Base-by-base conservation (phyloP, 2,888 invertebrate genomes). In the Galeruca laticollis region DNA sequence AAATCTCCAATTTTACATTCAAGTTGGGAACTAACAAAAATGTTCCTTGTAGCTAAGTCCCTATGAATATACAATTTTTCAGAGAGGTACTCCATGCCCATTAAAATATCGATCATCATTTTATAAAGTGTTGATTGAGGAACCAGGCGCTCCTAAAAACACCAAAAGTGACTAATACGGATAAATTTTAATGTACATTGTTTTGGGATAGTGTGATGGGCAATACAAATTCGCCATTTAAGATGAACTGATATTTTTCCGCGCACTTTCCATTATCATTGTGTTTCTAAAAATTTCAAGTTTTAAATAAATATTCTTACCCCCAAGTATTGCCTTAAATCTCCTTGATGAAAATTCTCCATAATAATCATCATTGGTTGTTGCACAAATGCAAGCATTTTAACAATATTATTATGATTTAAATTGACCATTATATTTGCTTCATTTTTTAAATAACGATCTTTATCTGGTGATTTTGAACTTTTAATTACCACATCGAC, bases 1-100 rank as follows among this genome's bases (percentile, higher is more conserved):
- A 73, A 73, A 65, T 71, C 70, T 35, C 73, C 73, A 56, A 73
- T 59, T 65, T 71, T 73, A 20, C 71, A 69, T 43, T 49, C 15
- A 18, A 59, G 60, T 9, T 67, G 33, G 20, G 61, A 57, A 60
- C 65, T 64, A 4, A 71, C 43, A 37, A 71, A 71, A 52, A 73
- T 20, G 18, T 71, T 71, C 31, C 31, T 68, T 3, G 20, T 31
- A 10, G 26, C 57, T 35, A 73, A 61, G 33, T 71, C 69, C 40
- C 66, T 56, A 31, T 73, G 73, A 11, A 73, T 13, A 54, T 51
- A 60, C 11, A 67, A 18, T 18, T 64, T 62, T 10, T 37, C 18
- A n/a, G 63, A 52, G 2, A 73, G 15, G 21, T 68, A 65, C 64
- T 69, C 69, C 73, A 73, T 71, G 15, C 69, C 73, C 0, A 13